Percentiles rank a stretch among this genome's conserved stretches.
phyloP scores from a whole-genome alignment of 2,113 vertebrate genomes.

The Tragelaphus strepsiceros region DNA sequence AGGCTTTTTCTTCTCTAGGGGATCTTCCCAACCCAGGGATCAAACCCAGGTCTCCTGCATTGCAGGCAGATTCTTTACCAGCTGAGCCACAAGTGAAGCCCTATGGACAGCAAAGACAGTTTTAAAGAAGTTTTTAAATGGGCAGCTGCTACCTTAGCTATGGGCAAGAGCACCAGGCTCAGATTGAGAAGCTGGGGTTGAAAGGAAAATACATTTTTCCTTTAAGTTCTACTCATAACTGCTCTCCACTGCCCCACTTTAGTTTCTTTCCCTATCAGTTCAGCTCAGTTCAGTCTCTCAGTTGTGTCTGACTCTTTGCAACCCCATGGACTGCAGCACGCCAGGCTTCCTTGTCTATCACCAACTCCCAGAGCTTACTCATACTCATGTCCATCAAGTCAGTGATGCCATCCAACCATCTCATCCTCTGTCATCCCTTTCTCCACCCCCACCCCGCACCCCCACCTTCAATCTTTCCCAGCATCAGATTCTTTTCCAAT shows the following conservation, averaged over 20 bases:
- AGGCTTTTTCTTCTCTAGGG: background rate
- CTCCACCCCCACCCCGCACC: background rate
- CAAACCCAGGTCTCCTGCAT: background rate
- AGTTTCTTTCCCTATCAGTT: background rate
- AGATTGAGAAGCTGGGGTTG: background rate
- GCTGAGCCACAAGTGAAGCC: background rate
- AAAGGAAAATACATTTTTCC: background rate
- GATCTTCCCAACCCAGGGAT: background rate
- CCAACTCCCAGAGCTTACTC: background rate
- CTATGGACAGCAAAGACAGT: background rate
- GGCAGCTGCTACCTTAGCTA: background rate
- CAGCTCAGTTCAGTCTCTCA: background rate
- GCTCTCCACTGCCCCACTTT: background rate
- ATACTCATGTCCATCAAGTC: background rate
- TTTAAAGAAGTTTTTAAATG: background rate
- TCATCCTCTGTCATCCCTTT: background rate
- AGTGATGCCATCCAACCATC: background rate
- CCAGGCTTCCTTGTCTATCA: background rate
- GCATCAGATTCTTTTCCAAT: background rate
- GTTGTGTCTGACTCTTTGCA: background rate
- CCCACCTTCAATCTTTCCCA: background rate
- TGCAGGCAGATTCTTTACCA: background rate
- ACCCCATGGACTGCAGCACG: background rate
- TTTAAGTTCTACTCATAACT: background rate
- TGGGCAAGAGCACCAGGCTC: background rate